Conservation (phyloP, 1,140 invertebrate genomes). For the Halotydeus destructor region DNA sequence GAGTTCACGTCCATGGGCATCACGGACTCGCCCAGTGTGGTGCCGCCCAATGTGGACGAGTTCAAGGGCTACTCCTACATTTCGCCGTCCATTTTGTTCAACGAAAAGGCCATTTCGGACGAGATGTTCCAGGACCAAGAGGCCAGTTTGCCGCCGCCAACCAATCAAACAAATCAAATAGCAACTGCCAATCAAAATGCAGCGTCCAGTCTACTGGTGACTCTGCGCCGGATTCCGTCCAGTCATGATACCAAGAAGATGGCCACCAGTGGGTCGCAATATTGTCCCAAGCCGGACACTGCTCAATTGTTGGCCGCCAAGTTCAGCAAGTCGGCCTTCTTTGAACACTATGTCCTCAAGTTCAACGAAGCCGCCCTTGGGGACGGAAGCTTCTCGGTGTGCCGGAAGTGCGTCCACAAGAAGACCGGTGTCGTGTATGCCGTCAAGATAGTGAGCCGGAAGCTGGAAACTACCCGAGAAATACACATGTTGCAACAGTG, state of each 20-base stretch:
- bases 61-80: constrained; percentile 92
- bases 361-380: constrained; percentile 44
- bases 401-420: constrained; percentile 52
- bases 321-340: constrained; percentile 55
- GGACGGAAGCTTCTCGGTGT: constrained; percentile 72
- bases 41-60: constrained; percentile 60
- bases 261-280: constrained; percentile 17
- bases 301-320: constrained; percentile 27
- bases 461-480: constrained; percentile 50
- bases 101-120: constrained; percentile 56
- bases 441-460: constrained; percentile 71
- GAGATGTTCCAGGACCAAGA: constrained; percentile 33
- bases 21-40: constrained; percentile 68
- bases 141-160: too few species aligned
- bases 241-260: too few species aligned
- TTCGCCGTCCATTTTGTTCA: constrained; percentile 70
- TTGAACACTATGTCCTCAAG: constrained; percentile 57
- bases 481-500: constrained; percentile 51
- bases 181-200: too few species aligned
- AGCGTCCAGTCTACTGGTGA: too few species aligned
- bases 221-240: too few species aligned
- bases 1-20: constrained; percentile 81
- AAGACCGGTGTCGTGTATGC: constrained; percentile 50
- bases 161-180: constrained; percentile 30
- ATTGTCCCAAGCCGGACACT: constrained; percentile 6